Percentiles rank a stretch among this genome's conserved stretches.
phyloP scores from a whole-genome alignment of 2,888 invertebrate species.

The Drosophila nigricruria region DNA sequence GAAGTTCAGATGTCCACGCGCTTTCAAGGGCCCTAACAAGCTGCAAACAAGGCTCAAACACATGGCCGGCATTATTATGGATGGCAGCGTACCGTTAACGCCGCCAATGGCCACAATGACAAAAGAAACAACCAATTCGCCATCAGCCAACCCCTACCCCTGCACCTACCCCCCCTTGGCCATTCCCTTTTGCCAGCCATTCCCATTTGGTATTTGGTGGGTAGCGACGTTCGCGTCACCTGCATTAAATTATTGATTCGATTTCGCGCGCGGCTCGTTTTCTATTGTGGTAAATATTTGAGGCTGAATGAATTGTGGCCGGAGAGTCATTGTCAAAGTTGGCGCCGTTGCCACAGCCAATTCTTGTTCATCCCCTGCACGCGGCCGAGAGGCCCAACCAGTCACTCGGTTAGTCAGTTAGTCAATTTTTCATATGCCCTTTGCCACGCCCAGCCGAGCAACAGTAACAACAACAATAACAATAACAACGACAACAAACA shows the following conservation, averaged over 20 bases:
- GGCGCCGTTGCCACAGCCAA: slow-evolving; percentile 31
- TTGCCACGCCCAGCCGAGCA: slow-evolving; percentile 60
- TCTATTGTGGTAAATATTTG: slow-evolving; percentile 71
- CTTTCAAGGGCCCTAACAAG: slow-evolving; percentile 49
- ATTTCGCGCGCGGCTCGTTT: slow-evolving; percentile 74
- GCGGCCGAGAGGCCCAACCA: not conserved
- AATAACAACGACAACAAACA: slow-evolving; percentile 18
- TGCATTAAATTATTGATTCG: slow-evolving; percentile 80
- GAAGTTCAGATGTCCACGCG: slow-evolving; percentile 29
- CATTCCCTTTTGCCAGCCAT: not conserved
- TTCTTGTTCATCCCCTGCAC: not conserved
- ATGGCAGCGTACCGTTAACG: slow-evolving; percentile 56
- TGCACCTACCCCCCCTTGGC: not conserved
- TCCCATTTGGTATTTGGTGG: not conserved
- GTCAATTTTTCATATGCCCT: slow-evolving; percentile 56
- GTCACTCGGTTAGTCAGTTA: slow-evolving; percentile 43
- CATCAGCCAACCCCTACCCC: not conserved
- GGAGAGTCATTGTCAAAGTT: slow-evolving; percentile 59
- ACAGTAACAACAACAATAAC: slow-evolving; percentile 36
- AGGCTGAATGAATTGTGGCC: slow-evolving; percentile 55
- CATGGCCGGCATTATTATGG: slow-evolving; percentile 64
- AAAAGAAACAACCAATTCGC: slow-evolving; percentile 49
- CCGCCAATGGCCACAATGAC: slow-evolving; percentile 66
- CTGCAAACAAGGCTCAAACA: slow-evolving; percentile 60
- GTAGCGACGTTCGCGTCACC: slow-evolving; percentile 46